Evolutionary conservation across 2,113 vertebrate species (phyloP), one percentile per base, ranked within the genome.

Genomic region (Phoenicopterus ruber): DNA sequence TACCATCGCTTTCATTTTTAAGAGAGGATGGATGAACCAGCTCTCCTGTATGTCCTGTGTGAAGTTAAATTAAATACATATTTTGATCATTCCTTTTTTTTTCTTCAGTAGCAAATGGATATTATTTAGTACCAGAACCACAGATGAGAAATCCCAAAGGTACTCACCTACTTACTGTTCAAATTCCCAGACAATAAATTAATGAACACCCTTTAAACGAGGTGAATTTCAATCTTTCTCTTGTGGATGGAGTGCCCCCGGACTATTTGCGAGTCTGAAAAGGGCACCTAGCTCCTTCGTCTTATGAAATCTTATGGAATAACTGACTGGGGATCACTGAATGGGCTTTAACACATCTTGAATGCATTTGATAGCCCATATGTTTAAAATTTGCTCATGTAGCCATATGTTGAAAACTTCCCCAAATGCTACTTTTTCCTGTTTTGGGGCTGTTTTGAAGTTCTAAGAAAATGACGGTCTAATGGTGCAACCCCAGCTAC

Each of bases 21-120:
- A 90, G 87, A 89, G 15, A 94, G 70, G 62, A 82, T 82, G 57
- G 80, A 95, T 94, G 94, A 96, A 87, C 86, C 88, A 88, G 17
- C 50, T 90, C 84, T 93, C 57, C 70, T 86, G 65, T 62, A 66
- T 71, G 52, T 90, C 88, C 70, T 90, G 8, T 28, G 76, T 50
- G 49, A 91, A 96, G 57, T 69, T n/a, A 79, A 91, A 95, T 92
- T 85, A 93, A 96, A 90, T 66, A 58, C 11, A 9, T 87, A 78
- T 90, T 96, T 94, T 96, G 91, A 89, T 79, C 7, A 3, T 73
- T 71, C 7, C 14, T 69, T 46, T 63, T 52, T 17, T 12, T 72
- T 59, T 58, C 34, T 52, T 84, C 79, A 90, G 40, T 31, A 85
- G 29, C 36, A 67, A 82, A 86, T 40, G 11, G 29, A 32, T 93